Evolutionary conservation across 2,113 vertebrate genomes (phyloP).

Genomic region (Gopherus evgoodei): DNA sequence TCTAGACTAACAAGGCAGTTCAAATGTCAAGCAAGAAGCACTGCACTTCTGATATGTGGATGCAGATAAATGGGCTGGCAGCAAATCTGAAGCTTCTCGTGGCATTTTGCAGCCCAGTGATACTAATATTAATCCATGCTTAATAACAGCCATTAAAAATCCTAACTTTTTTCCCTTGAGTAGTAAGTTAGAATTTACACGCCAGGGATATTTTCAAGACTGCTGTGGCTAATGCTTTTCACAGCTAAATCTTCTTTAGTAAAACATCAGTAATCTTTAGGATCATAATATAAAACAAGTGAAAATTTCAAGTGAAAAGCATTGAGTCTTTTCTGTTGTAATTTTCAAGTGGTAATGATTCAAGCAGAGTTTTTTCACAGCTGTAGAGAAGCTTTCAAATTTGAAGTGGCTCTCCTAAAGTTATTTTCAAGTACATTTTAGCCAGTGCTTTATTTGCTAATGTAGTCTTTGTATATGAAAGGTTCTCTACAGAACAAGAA

Average conservation of each 20-base stretch:
- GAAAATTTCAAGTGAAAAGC: neutral
- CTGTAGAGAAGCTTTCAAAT: neutral
- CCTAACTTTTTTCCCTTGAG: neutral
- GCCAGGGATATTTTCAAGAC: neutral
- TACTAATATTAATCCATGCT: neutral
- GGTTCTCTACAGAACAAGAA: neutral
- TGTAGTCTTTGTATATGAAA: neutral
- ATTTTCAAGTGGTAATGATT: neutral
- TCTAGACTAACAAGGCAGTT: constrained; percentile 38
- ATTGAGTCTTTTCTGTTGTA: neutral
- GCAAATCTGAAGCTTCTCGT: constrained; percentile 43
- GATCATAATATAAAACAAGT: constrained; percentile 15
- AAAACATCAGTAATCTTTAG: neutral
- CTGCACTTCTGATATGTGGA: neutral
- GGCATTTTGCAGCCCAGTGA: constrained; percentile 51
- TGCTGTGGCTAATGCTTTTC: neutral
- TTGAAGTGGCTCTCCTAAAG: neutral
- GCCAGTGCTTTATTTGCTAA: neutral
- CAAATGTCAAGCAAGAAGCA: constrained; percentile 42
- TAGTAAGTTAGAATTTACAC: neutral
- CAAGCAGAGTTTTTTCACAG: neutral
- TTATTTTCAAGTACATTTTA: neutral
- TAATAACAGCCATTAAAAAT: constrained; percentile 38
- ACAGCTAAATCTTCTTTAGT: neutral
- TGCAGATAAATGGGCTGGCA: constrained; percentile 27